Base-by-base conservation (phyloP, 2,113 vertebrate genomes). In the Amphilophus citrinellus region DNA sequence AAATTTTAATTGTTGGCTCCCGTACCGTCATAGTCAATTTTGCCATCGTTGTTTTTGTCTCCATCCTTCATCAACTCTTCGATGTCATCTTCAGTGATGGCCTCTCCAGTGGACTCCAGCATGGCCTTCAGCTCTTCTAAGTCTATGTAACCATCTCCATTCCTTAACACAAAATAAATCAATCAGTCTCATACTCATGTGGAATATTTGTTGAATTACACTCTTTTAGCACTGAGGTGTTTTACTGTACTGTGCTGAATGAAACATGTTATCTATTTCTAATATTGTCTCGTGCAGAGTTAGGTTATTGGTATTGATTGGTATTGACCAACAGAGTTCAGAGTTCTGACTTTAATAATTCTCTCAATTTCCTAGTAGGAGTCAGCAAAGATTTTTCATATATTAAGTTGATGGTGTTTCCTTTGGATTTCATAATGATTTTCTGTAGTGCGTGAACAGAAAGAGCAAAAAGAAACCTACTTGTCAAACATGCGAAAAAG, bases 401-500 rank as follows among this genome's bases (percentile, higher is more conserved):
- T 62, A 79, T 53, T 14, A 15, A 30, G 59, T 7, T 62, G 66
- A 13, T 39, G n/a, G 15, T 11, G 4, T 44, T 61, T 61, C 27
- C 5, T 5, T 60, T 42, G 10, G 58, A 61, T 61, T 61, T 11
- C 11, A 10, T 8, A 2, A 20, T 14, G 18, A 9, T 20, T 37
- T 24, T 27, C 27, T 63, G 44, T 2, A 35, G 24, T 3, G 10
- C 27, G 42, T 30, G 65, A 71, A 50, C 65, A 71, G 47, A 50
- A 71, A 71, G 47, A 0, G 15, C 44, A 71, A 71, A 47, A 22
- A 85, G 2, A 71, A n/a, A 53, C 88, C 27, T 94, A 96, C 96
- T 96, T 97, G 88, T 97, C 96, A 87, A 97, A 97, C 96, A 97
- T 97, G 73, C 96, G 95, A 91, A 96, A 97, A 37, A 97, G 94